Percentiles rank a stretch among this genome's conserved stretches.
phyloP scores from a whole-genome alignment of 2,888 invertebrate genomes.

The Unio delphinus region DNA sequence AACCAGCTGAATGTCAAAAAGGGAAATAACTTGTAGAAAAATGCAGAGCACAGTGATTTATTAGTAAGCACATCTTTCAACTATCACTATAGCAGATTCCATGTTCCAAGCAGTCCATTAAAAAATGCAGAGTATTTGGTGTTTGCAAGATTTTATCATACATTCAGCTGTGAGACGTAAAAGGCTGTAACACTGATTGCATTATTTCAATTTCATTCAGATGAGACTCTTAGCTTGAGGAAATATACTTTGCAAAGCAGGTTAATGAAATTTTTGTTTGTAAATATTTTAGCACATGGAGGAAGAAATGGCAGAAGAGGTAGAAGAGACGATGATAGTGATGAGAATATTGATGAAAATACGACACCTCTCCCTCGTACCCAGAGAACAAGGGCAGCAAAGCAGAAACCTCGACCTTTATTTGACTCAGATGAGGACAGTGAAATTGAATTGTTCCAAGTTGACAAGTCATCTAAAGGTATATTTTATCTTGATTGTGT shows the following conservation, averaged over 20 bases:
- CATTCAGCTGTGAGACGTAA: no score
- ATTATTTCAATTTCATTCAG: background rate
- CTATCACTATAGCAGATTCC: no score
- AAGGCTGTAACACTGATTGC: background rate
- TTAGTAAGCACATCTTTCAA: no score
- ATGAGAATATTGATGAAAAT: slow-evolving; percentile 26
- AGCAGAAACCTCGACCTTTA: slow-evolving; percentile 43
- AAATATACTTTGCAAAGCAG: no score
- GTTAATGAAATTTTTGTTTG: background rate
- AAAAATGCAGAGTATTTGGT: no score
- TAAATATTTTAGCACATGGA: slow-evolving; percentile 15
- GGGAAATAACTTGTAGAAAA: no score
- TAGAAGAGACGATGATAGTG: slow-evolving; percentile 32
- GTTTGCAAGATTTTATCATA: no score
- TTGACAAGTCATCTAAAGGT: slow-evolving; percentile 53
- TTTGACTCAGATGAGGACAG: slow-evolving; percentile 61
- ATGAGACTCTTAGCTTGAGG: no score
- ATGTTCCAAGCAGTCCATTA: no score
- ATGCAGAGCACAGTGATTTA: no score
- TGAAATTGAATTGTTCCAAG: slow-evolving; percentile 57
- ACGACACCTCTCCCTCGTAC: slow-evolving; percentile 25
- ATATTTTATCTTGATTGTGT: background rate
- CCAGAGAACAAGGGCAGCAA: slow-evolving; percentile 23
- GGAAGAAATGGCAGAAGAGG: slow-evolving; percentile 15
- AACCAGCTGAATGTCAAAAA: no score